Base-by-base conservation (phyloP, 2,797 vertebrate species). In the Emydoidea blandingii region DNA sequence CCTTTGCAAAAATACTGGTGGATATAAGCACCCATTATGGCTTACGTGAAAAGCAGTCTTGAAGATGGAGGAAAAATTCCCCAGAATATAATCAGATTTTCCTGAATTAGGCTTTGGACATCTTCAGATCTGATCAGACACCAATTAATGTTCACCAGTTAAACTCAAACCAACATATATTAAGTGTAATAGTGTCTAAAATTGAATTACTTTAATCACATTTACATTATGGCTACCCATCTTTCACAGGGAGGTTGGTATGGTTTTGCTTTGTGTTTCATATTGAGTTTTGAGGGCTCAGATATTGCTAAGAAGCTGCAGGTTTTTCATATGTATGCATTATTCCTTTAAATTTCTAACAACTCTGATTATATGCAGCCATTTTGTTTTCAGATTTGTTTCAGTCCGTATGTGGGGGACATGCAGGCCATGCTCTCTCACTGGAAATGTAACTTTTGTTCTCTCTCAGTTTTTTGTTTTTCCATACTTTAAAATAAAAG, bases 151-250 rank as follows among this genome's bases (percentile, higher is more conserved):
- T 78, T 27, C 57, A 82, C 72, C 93, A 93, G 85, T 95, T 91
- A 89, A 89, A 93, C 56, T 74, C 87, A 94, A 91, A 91, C 83
- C 3, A 56, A 86, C 50, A 94, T 92, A 88, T 56, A 92, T 92
- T 34, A 95, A 79, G 78, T 0, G 2, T 88, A 86, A 50, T 79
- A 62, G 79, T 59, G 31, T 14, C 79, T 91, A 83, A 79, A 85
- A 86, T 56, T n/a, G 86, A 92, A 94, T 95, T 94, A 86, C 82
- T 57, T 95, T 84, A 85, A 91, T 87, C 62, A 87, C 86, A 44
- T 83, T 94, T 84, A 74, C 84, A 15, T 53, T 21, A 78, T 47
- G 52, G 37, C 27, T 53, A 29, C 68, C 25, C 23, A 37, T 19
- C 27, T 78, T n/a, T 89, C 52, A 34, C n/a, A 50, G 41, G 7